Percentiles rank a stretch among this genome's conserved stretches.
phyloP scores from a whole-genome alignment of 2,888 invertebrate genomes.

The Drosophila imparisetae region DNA sequence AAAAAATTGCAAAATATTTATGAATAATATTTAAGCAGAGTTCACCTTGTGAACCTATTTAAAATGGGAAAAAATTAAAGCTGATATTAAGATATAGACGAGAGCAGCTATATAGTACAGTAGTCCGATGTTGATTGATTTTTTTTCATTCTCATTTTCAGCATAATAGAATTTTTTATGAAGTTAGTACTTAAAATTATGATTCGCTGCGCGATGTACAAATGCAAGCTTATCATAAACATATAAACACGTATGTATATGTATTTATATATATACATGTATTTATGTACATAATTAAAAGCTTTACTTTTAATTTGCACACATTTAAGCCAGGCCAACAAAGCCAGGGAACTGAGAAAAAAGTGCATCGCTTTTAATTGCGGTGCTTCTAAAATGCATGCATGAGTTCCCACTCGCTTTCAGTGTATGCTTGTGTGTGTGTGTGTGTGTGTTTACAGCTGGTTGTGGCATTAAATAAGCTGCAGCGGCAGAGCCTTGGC shows the following conservation, averaged over 20 bases:
- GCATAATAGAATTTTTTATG: not conserved
- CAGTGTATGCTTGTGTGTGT: not conserved
- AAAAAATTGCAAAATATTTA: not conserved
- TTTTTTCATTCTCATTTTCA: not conserved
- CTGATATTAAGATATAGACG: not conserved
- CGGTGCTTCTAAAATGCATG: constrained; percentile 36
- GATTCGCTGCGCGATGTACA: not conserved
- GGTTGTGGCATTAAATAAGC: constrained; percentile 61
- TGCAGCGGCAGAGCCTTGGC: constrained; percentile 36
- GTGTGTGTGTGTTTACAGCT: constrained; percentile 2
- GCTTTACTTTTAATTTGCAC: constrained; percentile 72
- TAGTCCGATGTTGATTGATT: not conserved
- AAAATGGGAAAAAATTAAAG: not conserved
- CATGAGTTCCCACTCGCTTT: constrained; percentile 19
- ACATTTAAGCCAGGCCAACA: constrained; percentile 69
- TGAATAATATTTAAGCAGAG: not conserved
- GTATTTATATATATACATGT: not conserved
- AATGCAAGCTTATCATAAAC: not conserved
- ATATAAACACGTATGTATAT: not conserved
- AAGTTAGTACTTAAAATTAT: not conserved
- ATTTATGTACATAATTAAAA: not conserved
- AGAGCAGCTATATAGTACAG: not conserved
- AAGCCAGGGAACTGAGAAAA: constrained; percentile 22
- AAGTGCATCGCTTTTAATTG: constrained; percentile 56
- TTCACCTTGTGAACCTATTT: not conserved